These are phyloP conservation scores for Dipodomys spectabilis DNA, from an alignment of 2,113 vertebrate genomes.

Conservation along the genomic window DNA sequence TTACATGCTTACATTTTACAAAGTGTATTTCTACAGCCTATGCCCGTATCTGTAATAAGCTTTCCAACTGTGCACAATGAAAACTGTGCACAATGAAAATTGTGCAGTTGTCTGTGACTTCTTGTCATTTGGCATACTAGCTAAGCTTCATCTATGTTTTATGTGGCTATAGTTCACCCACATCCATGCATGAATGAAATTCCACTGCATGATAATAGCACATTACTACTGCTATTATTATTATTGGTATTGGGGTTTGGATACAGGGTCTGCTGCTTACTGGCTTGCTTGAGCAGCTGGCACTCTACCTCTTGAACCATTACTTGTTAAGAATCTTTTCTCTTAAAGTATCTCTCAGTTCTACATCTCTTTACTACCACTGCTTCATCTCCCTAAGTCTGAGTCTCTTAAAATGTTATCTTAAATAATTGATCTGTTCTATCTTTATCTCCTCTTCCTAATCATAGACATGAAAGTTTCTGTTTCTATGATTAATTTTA, in stretches of 20 bases:
- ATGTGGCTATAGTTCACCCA: neutral
- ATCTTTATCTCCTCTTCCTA: constrained; percentile 27
- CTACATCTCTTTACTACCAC: neutral
- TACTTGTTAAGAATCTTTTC: neutral
- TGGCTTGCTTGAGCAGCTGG: too few relatives aligned
- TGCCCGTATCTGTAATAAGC: rapidly evolving
- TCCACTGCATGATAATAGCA: rapidly evolving
- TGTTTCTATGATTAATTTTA: constrained; percentile 26
- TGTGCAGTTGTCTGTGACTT: neutral
- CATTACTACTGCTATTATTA: too few relatives aligned
- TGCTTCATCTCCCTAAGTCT: neutral
- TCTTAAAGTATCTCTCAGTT: neutral
- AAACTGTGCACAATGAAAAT: neutral
- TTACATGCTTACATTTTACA: too few relatives aligned
- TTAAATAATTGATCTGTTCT: constrained; percentile 56
- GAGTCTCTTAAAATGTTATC: neutral
- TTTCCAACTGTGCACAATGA: neutral
- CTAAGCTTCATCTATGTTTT: rapidly evolving
- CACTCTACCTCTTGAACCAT: too few relatives aligned
- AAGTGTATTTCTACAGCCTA: neutral
- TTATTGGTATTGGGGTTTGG: too few relatives aligned
- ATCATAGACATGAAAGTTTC: constrained; percentile 9
- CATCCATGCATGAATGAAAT: neutral
- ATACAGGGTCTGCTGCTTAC: too few relatives aligned
- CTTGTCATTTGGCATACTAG: neutral